Evolutionary conservation across 1,140 invertebrate species (phyloP).

Genomic region (Teleogryllus occipitalis): DNA sequence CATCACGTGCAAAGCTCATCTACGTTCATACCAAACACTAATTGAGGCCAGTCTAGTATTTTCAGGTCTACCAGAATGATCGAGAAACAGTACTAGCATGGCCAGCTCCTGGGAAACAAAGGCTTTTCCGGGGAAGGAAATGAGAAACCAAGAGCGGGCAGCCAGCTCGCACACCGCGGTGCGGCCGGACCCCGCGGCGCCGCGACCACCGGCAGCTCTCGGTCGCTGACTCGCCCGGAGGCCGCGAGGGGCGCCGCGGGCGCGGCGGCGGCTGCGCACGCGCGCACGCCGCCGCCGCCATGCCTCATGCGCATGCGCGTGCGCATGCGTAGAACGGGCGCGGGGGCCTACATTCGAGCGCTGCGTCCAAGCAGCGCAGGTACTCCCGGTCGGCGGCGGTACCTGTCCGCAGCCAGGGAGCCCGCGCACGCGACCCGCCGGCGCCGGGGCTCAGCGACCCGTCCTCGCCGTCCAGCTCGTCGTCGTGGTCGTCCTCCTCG

Average conservation of each 20-base stretch:
- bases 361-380: conserved; percentile 64
- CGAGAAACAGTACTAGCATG: no score
- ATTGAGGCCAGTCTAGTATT: no score
- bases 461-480: conserved; percentile 34
- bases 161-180: no score
- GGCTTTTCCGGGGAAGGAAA: no score
- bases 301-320: not conserved
- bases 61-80: no score
- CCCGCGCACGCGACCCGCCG: conserved; percentile 28
- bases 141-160: no score
- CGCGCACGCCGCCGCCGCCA: not conserved
- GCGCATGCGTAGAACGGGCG: not conserved
- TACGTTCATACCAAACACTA: no score
- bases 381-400: conserved; percentile 59
- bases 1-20: no score
- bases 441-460: conserved; percentile 29
- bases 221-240: not conserved
- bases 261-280: not conserved
- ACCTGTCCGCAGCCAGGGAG: conserved; percentile 51
- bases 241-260: not conserved
- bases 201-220: no score
- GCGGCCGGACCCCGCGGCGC: no score
- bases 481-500: conserved; percentile 38
- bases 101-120: no score
- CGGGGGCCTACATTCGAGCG: conserved; percentile 57